phyloP scores from a whole-genome alignment of 1,140 invertebrate species.

The Procambarus virginalis region DNA sequence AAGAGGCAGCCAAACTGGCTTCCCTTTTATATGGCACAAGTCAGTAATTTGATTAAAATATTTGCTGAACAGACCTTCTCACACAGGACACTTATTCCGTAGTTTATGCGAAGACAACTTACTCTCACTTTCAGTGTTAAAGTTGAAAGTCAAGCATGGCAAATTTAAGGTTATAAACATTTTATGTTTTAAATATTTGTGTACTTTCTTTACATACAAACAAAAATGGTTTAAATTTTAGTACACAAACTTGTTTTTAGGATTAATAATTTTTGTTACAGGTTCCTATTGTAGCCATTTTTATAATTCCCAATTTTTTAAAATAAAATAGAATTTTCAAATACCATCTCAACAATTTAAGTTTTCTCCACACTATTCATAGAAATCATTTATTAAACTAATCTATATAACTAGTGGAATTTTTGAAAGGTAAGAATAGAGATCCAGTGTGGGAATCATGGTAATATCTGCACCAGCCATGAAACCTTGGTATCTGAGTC shows the following conservation, averaged over 20 bases:
- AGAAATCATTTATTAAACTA: slow-evolving; percentile 41
- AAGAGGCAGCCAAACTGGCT: slow-evolving; percentile 22
- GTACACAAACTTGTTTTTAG: not conserved
- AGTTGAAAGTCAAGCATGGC: not conserved
- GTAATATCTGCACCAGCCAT: slow-evolving; percentile 40
- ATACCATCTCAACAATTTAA: slow-evolving; percentile 13
- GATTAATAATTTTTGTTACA: not conserved
- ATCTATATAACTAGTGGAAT: slow-evolving; percentile 57
- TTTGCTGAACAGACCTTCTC: slow-evolving; percentile 20
- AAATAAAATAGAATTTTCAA: slow-evolving; percentile 32
- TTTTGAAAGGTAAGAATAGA: slow-evolving; percentile 41
- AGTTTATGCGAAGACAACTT: not conserved
- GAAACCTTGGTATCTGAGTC: slow-evolving; percentile 7
- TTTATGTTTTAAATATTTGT: not conserved
- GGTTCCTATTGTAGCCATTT: not conserved
- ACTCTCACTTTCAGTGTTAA: not conserved
- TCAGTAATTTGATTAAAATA: slow-evolving; percentile 55
- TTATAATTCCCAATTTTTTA: slow-evolving; percentile 11
- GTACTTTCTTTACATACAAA: slow-evolving; percentile 6
- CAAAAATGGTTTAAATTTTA: not conserved
- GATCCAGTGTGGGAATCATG: slow-evolving; percentile 31
- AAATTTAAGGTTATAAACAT: slow-evolving; percentile 3
- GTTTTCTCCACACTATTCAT: slow-evolving; percentile 31
- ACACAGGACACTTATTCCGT: not conserved
- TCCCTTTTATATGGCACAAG: slow-evolving; percentile 44